These are phyloP conservation scores for Mechanitis mazaeus DNA, from an alignment of 2,888 invertebrate species.

Conservation along the genomic window DNA sequence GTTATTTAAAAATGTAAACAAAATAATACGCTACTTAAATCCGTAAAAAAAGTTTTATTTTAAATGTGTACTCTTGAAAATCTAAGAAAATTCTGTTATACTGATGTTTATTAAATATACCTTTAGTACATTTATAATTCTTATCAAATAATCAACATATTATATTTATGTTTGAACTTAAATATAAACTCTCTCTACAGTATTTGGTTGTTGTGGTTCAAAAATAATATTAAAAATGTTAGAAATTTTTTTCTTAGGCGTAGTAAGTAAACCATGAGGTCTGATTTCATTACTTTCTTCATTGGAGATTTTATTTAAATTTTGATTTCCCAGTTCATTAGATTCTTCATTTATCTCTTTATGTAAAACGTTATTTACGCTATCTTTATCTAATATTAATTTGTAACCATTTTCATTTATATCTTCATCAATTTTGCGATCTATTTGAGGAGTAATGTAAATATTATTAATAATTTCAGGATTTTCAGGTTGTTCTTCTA, in stretches of 20 bases:
- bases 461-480: slow-evolving; percentile 20
- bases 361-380: slow-evolving; percentile 7
- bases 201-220: slow-evolving; percentile 27
- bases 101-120: no score
- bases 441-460: slow-evolving; percentile 12
- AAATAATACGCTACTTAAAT: no score
- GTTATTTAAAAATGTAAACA: no score
- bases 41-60: no score
- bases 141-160: slow-evolving; percentile 15
- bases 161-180: slow-evolving; percentile 28
- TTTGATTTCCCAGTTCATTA: slow-evolving; percentile 2
- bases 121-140: slow-evolving; percentile 9
- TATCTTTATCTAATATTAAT: slow-evolving; percentile 7
- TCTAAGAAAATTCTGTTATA: no score
- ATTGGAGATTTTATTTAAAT: slow-evolving; percentile 8
- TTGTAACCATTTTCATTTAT: slow-evolving; percentile 9
- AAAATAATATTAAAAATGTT: slow-evolving; percentile 37
- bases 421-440: slow-evolving; percentile 1
- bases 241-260: slow-evolving; percentile 26
- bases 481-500: slow-evolving; percentile 14
- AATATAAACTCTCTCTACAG: slow-evolving; percentile 36
- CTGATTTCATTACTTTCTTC: slow-evolving; percentile 16
- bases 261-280: slow-evolving; percentile 15
- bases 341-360: slow-evolving; percentile 8
- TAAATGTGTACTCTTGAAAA: no score